Conservation (phyloP, 2,113 vertebrate genomes). For the Gymnorhina tibicen region DNA sequence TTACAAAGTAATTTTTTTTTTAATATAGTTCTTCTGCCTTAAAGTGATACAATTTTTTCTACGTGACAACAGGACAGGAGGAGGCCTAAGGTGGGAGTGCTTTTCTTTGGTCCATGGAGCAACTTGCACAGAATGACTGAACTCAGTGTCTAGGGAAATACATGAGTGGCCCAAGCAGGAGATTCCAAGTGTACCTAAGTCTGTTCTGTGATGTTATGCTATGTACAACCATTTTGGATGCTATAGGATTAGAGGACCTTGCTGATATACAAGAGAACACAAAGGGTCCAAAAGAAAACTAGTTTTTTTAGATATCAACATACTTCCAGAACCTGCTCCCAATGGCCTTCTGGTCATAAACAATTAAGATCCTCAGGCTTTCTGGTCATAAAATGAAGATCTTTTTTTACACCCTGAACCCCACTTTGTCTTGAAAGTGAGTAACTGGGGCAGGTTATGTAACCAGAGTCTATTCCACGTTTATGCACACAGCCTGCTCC, state of each 20-base stretch:
- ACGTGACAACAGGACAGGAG: background rate
- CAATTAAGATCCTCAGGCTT: background rate
- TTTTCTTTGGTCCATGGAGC: background rate
- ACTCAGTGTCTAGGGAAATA: background rate
- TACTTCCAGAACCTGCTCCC: background rate
- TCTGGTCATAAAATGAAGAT: background rate
- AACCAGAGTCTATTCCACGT: accelerated
- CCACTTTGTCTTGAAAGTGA: background rate
- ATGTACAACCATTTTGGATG: background rate
- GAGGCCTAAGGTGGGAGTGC: background rate
- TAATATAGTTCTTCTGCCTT: background rate
- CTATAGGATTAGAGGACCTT: background rate
- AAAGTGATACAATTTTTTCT: background rate
- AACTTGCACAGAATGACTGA: background rate
- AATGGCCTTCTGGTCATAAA: background rate
- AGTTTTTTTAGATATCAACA: background rate
- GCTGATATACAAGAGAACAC: background rate
- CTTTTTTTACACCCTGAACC: background rate
- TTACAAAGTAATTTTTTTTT: background rate
- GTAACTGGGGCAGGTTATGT: background rate
- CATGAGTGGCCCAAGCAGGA: accelerated
- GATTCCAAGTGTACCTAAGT: background rate
- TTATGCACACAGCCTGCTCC: background rate
- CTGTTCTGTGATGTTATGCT: background rate
- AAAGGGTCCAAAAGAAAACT: background rate